phyloP scores from a whole-genome alignment of 1,140 invertebrate genomes.

The Bombus balteatus region DNA sequence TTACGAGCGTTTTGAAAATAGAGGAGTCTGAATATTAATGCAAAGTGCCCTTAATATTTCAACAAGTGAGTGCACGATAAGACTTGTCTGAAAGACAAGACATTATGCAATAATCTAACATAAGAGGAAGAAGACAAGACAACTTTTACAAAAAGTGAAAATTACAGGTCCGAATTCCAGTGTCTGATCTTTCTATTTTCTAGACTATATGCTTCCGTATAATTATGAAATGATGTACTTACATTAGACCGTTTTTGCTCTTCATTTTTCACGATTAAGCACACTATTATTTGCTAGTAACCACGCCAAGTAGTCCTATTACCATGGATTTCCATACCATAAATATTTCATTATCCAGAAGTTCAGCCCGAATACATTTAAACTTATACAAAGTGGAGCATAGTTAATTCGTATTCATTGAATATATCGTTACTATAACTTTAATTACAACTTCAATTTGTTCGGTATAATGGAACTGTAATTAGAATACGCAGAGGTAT shows the following conservation, averaged over 20 bases:
- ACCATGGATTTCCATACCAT: not conserved
- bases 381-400: not conserved
- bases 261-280: not conserved
- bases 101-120: no score
- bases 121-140: no score
- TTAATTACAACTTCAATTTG: not conserved
- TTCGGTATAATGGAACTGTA: not conserved
- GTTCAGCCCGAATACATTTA: not conserved
- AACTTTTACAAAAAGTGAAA: no score
- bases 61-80: no score
- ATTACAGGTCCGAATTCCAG: no score
- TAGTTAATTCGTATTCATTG: slow-evolving; percentile 1
- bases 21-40: no score
- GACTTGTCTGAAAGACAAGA: no score
- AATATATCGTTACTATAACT: not conserved
- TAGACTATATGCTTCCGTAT: no score
- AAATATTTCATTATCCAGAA: not conserved
- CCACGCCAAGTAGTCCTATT: not conserved
- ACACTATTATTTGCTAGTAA: not conserved
- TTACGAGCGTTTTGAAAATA: not conserved
- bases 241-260: not conserved
- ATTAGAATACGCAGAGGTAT: not conserved
- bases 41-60: no score
- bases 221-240: no score
- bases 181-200: no score